These are phyloP conservation scores for Microctenopoma stevenorrisi DNA, from an alignment of 2,797 vertebrate species.

Conservation along the genomic window DNA sequence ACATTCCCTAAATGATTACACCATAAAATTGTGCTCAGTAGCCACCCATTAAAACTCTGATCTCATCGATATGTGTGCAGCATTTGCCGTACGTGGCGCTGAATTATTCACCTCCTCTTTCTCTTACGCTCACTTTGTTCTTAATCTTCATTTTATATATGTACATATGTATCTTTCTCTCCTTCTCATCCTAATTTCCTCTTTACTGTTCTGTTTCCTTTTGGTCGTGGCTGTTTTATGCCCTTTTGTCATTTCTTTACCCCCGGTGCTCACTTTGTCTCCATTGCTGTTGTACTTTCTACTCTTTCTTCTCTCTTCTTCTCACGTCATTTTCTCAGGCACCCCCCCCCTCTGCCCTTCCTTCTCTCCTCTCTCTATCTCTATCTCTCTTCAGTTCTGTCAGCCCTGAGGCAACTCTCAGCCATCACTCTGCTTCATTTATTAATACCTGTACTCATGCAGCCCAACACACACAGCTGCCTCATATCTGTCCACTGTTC, in stretches of 20 bases:
- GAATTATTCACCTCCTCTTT: slow-evolving; percentile 77
- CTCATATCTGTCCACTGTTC: slow-evolving; percentile 51
- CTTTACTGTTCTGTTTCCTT: slow-evolving; percentile 18
- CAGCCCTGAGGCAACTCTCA: slow-evolving; percentile 76
- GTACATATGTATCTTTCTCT: slow-evolving; percentile 33
- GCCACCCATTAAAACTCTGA: slow-evolving; percentile 89
- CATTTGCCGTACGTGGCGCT: slow-evolving; percentile 81
- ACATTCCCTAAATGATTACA: slow-evolving; percentile 87
- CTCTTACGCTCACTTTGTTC: slow-evolving; percentile 56
- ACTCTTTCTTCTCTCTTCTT: slow-evolving; percentile 15
- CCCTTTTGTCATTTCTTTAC: slow-evolving; percentile 35
- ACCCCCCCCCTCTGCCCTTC: slow-evolving; percentile 3
- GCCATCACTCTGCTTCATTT: slow-evolving; percentile 83
- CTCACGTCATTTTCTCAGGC: slow-evolving; percentile 28
- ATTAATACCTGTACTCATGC: slow-evolving; percentile 81
- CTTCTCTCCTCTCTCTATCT: slow-evolving; percentile 47
- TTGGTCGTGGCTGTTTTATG: slow-evolving; percentile 33
- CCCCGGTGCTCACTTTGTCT: slow-evolving; percentile 34
- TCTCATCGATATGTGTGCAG: slow-evolving; percentile 86
- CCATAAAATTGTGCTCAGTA: slow-evolving; percentile 88
- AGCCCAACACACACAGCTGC: slow-evolving; percentile 66
- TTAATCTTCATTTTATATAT: slow-evolving; percentile 46
- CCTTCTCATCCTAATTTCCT: slow-evolving; percentile 57
- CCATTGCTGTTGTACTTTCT: slow-evolving; percentile 30
- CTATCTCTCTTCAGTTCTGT: slow-evolving; percentile 68